phyloP scores from a whole-genome alignment of 2,113 vertebrate genomes.

The Trogon surrucura region DNA sequence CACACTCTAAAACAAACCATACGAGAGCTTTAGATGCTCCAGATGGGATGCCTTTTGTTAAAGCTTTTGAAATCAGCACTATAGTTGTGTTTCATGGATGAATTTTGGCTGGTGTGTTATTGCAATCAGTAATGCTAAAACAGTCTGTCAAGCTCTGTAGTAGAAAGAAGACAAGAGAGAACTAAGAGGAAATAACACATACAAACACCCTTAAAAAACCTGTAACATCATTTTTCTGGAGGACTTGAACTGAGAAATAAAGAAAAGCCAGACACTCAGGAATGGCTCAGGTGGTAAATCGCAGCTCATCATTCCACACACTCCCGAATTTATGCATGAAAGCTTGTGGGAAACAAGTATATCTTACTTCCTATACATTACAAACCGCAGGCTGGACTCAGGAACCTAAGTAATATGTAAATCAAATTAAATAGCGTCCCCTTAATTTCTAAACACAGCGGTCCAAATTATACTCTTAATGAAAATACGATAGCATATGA shows the following conservation, averaged over 20 bases:
- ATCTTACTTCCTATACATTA: background rate
- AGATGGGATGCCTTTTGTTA: slow-evolving; percentile 44
- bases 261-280: background rate
- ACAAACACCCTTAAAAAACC: background rate
- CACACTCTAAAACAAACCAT: slow-evolving; percentile 56
- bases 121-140: slow-evolving; percentile 61
- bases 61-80: slow-evolving; percentile 51
- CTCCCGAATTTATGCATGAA: background rate
- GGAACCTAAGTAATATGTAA: background rate
- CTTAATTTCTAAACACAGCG: background rate
- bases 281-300: background rate
- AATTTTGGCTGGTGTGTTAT: slow-evolving; percentile 41
- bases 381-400: background rate
- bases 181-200: background rate
- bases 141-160: slow-evolving; percentile 29
- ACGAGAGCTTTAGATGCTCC: slow-evolving; percentile 36
- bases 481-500: background rate
- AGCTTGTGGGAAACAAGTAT: slow-evolving; percentile 17
- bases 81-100: slow-evolving; percentile 23
- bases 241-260: background rate
- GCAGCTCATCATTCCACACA: background rate
- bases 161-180: slow-evolving; percentile 29
- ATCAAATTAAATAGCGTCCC: background rate
- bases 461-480: background rate
- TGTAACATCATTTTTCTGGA: background rate